phyloP scores from a whole-genome alignment of 2,113 vertebrate genomes.

The Misgurnus anguillicaudatus region DNA sequence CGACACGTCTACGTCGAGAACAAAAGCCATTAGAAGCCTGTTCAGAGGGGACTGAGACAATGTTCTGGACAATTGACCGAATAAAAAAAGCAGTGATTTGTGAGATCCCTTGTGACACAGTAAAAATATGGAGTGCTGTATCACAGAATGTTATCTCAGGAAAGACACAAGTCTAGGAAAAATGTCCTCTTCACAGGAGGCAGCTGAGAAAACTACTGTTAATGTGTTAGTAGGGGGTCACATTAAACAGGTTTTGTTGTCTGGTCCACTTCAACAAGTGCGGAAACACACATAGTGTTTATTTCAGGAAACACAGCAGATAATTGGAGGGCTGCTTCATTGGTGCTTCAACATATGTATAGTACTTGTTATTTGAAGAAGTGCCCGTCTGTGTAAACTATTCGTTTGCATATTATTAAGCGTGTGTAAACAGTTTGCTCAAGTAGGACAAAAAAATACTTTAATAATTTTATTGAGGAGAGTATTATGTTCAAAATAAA shows the following conservation, averaged over 20 bases:
- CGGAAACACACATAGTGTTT: not conserved
- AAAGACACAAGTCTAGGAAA: constrained; percentile 1
- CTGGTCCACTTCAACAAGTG: constrained; percentile 22
- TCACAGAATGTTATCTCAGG: not conserved
- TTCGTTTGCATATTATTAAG: not conserved
- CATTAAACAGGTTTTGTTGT: constrained; percentile 25
- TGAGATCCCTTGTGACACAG: not conserved
- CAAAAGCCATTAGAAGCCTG: constrained; percentile 23
- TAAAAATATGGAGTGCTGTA: not conserved
- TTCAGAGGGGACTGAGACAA: not conserved
- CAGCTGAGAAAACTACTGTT: not conserved
- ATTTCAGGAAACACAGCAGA: constrained; percentile 10
- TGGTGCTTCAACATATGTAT: constrained; percentile 11
- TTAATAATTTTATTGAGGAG: not conserved
- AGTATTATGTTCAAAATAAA: not conserved
- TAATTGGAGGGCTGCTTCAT: constrained; percentile 23
- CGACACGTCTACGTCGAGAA: not conserved
- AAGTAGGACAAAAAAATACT: not conserved
- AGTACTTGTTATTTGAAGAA: not conserved
- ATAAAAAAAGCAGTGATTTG: not conserved
- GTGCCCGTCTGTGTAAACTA: not conserved
- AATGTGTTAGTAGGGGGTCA: constrained; percentile 26
- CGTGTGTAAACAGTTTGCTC: constrained; percentile 22
- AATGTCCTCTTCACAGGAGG: constrained; percentile 26
- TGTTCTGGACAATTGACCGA: constrained; percentile 18